Conservation (phyloP, 2,113 vertebrate genomes). For the Sinocyclocheilus anophthalmus region DNA sequence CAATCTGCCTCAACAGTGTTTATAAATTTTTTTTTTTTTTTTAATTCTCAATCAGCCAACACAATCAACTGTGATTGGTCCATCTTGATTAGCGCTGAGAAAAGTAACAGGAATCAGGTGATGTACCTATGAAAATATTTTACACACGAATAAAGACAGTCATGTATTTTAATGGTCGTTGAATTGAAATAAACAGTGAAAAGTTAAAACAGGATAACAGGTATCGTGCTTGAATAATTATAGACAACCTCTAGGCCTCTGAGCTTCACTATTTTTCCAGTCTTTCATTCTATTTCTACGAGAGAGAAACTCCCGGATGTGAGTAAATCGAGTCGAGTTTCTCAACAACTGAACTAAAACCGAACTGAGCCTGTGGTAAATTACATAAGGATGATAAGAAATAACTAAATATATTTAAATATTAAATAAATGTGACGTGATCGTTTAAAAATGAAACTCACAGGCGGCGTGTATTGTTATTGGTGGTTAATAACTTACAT, state of each 20-base stretch:
- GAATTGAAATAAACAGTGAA: background rate
- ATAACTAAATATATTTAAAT: background rate
- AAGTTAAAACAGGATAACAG: background rate
- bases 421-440: background rate
- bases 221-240: background rate
- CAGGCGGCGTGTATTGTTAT: background rate
- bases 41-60: background rate
- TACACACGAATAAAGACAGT: background rate
- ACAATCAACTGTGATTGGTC: background rate
- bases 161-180: background rate
- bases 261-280: too few species aligned
- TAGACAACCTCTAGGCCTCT: background rate
- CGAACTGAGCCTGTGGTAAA: background rate
- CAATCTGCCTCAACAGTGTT: background rate
- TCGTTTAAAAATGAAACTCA: background rate
- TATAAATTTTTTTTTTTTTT: background rate
- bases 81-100: background rate
- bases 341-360: background rate
- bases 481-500: background rate
- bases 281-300: background rate
- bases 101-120: background rate
- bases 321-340: background rate
- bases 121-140: background rate
- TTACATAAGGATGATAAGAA: background rate
- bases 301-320: slow-evolving; percentile 13